Base-by-base conservation (phyloP, 2,797 vertebrate species). In the Momotus momota region DNA sequence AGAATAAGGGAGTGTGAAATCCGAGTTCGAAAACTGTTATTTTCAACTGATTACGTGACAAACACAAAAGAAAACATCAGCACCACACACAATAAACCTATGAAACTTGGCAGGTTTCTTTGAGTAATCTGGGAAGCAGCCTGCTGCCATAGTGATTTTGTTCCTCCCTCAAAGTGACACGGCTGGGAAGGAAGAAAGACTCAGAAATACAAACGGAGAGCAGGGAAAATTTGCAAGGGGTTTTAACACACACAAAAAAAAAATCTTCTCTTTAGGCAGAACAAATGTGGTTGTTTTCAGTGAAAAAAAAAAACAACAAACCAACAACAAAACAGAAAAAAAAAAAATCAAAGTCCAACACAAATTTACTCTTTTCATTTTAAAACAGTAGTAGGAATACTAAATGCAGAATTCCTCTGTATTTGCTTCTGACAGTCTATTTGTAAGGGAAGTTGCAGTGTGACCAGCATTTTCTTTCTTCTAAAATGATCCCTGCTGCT, bases 121-220 rank as follows among this genome's bases (percentile, higher is more conserved):
- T 74, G 45, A 92, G 61, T 21, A 0, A 12, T 64, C 84, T 94
- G 88, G 90, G 61, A 95, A 96, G 75, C 80, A 94, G 89, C 88
- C 73, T 65, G 80, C 95, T 95, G 71, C 91, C 81, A 81, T 64
- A 91, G 88, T 26, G 88, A 94, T 90, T 88, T 72, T 87, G 62
- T 72, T 92, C 80, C 81, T 94, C 73, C 90, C 45, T 91, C 77
- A 65, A 86, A 90, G 2, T 7, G 45, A 73, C 38, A 83, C 7
- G 6, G 20, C 71, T 80, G 33, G 14, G 29, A 93, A 92, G 46
- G 40, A 96, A 78, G 54, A 70, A 95, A 91, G 52, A 65, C 87
- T 94, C 8, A 8, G 79, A 96, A 93, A 88, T 70, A 81, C 40
- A 90, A 94, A 78, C 21, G 71, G 48, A 92, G 82, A 84, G 51